These are phyloP conservation scores for Penaeus vannamei DNA, from an alignment of 1,140 invertebrate genomes.

Conservation along the genomic window DNA sequence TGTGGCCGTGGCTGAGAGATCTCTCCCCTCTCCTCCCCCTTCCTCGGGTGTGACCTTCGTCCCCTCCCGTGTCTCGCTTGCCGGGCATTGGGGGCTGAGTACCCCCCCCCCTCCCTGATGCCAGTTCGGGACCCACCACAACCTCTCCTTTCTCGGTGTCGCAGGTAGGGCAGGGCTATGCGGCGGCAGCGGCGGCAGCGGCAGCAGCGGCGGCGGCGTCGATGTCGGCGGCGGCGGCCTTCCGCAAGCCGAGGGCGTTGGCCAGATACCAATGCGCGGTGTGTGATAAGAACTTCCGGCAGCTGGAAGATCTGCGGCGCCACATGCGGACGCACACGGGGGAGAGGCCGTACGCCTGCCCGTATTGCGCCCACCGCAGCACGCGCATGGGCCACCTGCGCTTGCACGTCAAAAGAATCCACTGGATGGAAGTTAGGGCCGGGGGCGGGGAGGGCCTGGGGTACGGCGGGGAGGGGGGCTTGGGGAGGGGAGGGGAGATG, in stretches of 20 bases:
- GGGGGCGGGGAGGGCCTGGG: not conserved
- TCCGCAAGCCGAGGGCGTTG: not conserved
- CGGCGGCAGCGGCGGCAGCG: not conserved
- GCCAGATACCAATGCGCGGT: conserved; percentile 86
- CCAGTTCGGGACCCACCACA: not conserved
- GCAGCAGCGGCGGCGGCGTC: conserved; percentile 76
- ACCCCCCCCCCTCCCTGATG: too few relatives aligned
- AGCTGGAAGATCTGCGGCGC: conserved; percentile 75
- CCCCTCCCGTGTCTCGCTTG: too few relatives aligned
- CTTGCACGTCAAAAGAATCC: conserved; percentile 39
- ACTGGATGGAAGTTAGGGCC: not conserved
- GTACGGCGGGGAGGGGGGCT: too few relatives aligned
- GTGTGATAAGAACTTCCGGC: conserved; percentile 92
- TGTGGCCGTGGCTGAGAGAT: too few relatives aligned
- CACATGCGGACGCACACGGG: conserved; percentile 45
- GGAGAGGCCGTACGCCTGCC: conserved; percentile 29
- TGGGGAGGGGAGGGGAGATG: not conserved
- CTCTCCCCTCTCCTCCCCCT: too few relatives aligned
- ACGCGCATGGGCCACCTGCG: conserved; percentile 42
- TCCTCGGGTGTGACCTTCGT: too few relatives aligned
- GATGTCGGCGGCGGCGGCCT: conserved; percentile 76
- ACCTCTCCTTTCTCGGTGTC: not conserved
- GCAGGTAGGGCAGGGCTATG: conserved; percentile 40
- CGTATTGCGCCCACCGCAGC: conserved; percentile 8
- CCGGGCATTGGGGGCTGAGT: too few relatives aligned